phyloP scores from a whole-genome alignment of 2,113 vertebrate genomes.

The Macquaria australasica region DNA sequence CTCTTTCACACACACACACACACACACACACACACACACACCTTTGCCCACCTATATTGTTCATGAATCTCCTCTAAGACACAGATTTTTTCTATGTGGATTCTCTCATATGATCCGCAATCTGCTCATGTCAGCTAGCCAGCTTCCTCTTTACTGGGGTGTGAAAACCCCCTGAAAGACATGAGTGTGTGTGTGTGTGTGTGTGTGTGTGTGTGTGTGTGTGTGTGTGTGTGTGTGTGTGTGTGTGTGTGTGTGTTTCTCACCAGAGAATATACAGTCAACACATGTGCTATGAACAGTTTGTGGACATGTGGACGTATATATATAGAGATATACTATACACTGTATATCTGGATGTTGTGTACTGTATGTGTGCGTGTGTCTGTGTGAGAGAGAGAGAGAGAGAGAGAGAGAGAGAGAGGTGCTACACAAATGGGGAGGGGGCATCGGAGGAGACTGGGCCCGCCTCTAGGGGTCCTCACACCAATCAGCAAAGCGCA shows the following conservation, averaged over 20 bases:
- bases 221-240: constrained; percentile 37
- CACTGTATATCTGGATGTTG: constrained; percentile 32
- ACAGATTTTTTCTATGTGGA: constrained; percentile 74
- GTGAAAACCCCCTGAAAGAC: constrained; percentile 80
- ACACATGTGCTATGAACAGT: constrained; percentile 34
- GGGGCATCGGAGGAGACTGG: constrained; percentile 76
- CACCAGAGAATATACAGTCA: constrained; percentile 14
- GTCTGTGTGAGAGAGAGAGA: constrained; percentile 31
- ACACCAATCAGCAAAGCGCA: constrained; percentile 88
- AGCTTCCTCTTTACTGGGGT: constrained; percentile 83
- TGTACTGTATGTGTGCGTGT: constrained; percentile 21
- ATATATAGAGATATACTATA: constrained; percentile 34
- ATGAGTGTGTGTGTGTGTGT: constrained; percentile 23
- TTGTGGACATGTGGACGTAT: neutral
- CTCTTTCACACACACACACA: constrained; percentile 17
- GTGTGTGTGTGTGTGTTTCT: constrained; percentile 23
- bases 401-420: no score
- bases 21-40: constrained; percentile 64
- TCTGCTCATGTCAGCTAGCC: constrained; percentile 84
- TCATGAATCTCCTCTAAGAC: constrained; percentile 79
- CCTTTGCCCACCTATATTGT: constrained; percentile 78
- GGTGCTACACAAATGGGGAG: constrained; percentile 69
- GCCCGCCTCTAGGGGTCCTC: constrained; percentile 86
- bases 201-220: constrained; percentile 53
- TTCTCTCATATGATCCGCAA: constrained; percentile 81